Evolutionary conservation across 2,888 invertebrate genomes (phyloP).

Genomic region (Germaria angustata): DNA sequence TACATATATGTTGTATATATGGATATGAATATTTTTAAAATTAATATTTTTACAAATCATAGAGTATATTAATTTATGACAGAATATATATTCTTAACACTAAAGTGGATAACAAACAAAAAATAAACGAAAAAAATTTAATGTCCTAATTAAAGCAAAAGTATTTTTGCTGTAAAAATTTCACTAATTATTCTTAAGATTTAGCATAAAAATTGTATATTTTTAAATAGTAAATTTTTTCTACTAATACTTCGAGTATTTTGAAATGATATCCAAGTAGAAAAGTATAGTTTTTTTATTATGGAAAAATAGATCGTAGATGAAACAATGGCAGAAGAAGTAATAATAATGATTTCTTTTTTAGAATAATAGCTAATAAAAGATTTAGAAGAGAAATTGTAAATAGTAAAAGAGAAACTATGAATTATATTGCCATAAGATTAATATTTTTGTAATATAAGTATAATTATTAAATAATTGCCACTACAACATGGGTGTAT

Average conservation of each 20-base stretch:
- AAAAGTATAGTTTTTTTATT: constrained; percentile 29
- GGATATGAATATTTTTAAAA: constrained; percentile 51
- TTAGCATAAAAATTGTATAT: constrained; percentile 52
- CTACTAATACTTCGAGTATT: constrained; percentile 64
- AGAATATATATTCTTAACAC: constrained; percentile 28
- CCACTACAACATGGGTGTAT: constrained; percentile 53
- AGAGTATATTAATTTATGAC: constrained; percentile 34
- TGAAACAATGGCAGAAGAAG: neutral
- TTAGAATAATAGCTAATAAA: neutral
- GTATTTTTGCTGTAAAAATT: constrained; percentile 52
- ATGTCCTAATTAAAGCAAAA: constrained; percentile 42
- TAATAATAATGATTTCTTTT: neutral
- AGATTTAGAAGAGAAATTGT: neutral
- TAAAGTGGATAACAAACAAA: constrained; percentile 47
- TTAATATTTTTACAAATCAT: constrained; percentile 58
- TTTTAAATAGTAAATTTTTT: constrained; percentile 35
- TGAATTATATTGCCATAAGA: constrained; percentile 57
- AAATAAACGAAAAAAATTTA: constrained; percentile 40
- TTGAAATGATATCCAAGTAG: constrained; percentile 48
- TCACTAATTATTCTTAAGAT: constrained; percentile 65
- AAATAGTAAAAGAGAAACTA: constrained; percentile 16
- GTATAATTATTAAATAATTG: constrained; percentile 46
- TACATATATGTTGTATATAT: constrained; percentile 11
- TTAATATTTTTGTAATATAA: constrained; percentile 13
- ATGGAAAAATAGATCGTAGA: neutral